phyloP scores from a whole-genome alignment of 35 echinoderm and acorn worm genomes.

The Eucidaris tribuloides region DNA sequence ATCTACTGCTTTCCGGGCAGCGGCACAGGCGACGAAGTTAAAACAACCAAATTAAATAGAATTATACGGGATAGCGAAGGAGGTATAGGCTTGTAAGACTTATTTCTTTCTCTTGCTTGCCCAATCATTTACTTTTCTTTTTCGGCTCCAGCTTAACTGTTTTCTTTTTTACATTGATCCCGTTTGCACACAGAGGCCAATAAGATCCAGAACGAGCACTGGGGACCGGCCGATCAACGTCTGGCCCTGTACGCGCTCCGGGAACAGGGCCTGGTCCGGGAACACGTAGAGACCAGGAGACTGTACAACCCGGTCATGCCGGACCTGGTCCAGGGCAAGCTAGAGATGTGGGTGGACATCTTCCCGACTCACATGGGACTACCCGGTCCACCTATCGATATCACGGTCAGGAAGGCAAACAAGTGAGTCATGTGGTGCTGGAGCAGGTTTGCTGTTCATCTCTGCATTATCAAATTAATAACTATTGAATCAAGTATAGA shows the following conservation, averaged over 20 bases:
- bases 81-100: no score
- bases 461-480: no score
- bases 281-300: constrained; percentile 73
- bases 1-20: no score
- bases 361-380: constrained; percentile 83
- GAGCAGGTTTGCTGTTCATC: no score
- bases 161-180: no score
- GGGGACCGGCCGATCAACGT: constrained; percentile 36
- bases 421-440: constrained; percentile 51
- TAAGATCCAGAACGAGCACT: constrained; percentile 59
- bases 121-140: no score
- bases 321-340: constrained; percentile 75
- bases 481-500: not conserved
- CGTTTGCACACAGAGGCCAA: constrained; percentile 41
- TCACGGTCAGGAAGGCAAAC: constrained; percentile 83
- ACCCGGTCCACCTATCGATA: constrained; percentile 71
- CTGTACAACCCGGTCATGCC: constrained; percentile 81
- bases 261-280: constrained; percentile 55
- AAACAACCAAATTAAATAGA: no score
- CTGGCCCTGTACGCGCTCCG: constrained; percentile 60
- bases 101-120: no score
- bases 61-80: no score
- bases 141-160: no score
- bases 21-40: no score
- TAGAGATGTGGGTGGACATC: constrained; percentile 94